Conservation (phyloP, 1,140 invertebrate species). For the Eciton burchellii region DNA sequence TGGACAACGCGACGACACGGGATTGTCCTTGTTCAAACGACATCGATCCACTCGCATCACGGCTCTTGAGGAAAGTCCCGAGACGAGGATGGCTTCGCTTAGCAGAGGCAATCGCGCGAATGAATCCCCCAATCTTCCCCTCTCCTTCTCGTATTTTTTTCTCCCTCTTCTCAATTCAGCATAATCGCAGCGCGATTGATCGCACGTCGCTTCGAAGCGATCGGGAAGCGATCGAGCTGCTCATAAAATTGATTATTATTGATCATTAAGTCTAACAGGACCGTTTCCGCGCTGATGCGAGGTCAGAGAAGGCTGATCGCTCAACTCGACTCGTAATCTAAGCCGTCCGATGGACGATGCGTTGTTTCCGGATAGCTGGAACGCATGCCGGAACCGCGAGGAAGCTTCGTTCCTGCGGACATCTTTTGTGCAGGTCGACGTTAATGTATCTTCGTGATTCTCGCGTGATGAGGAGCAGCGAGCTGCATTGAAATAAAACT, state of each 20-base stretch:
- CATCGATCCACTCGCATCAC: slow-evolving; percentile 22
- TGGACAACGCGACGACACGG: slow-evolving; percentile 40
- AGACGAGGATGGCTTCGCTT: not conserved
- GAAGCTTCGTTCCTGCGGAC: not conserved
- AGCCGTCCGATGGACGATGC: too few relatives aligned
- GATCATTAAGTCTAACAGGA: too few relatives aligned
- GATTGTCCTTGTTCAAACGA: not conserved
- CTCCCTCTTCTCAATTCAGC: too few relatives aligned
- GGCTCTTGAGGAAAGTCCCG: not conserved
- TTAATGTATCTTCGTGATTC: slow-evolving; percentile 35
- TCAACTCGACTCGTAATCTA: too few relatives aligned
- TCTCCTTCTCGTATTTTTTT: too few relatives aligned
- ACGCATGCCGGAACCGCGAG: not conserved
- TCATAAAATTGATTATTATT: slow-evolving; percentile 43
- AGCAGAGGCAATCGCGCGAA: too few relatives aligned
- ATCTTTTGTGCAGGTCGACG: not conserved
- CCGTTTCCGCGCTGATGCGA: slow-evolving; percentile 68
- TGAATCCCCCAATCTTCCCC: slow-evolving; percentile 3
- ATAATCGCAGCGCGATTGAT: slow-evolving; percentile 30
- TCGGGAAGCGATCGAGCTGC: slow-evolving; percentile 41
- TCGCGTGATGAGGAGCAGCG: slow-evolving; percentile 33
- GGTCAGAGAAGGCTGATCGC: too few relatives aligned
- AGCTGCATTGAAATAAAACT: slow-evolving; percentile 57
- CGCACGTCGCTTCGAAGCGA: slow-evolving; percentile 18
- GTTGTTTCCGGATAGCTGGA: not conserved